Conservation (phyloP, 2,797 vertebrate species). For the Pterois miles region DNA sequence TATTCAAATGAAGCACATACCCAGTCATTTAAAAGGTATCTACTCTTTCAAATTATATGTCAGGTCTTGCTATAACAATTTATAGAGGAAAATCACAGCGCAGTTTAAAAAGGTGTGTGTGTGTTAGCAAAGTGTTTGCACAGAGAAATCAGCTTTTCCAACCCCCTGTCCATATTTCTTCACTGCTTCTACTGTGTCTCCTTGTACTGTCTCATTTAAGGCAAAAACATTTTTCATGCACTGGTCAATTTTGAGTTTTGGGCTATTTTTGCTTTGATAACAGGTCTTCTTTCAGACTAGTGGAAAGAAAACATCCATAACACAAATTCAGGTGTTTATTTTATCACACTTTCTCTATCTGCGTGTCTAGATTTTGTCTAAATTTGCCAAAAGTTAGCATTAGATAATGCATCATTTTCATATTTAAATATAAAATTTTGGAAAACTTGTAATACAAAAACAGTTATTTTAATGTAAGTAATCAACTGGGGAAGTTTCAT, state of each 20-base stretch:
- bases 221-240: not conserved
- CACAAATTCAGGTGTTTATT: no score
- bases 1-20: slow-evolving; percentile 45
- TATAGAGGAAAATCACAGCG: slow-evolving; percentile 6
- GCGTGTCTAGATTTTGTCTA: no score
- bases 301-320: no score
- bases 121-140: not conserved
- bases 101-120: slow-evolving; percentile 8
- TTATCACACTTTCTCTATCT: no score
- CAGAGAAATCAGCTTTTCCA: not conserved
- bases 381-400: no score
- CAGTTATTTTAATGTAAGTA: not conserved
- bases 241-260: not conserved
- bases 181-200: not conserved
- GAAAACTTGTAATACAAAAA: no score
- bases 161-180: not conserved
- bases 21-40: slow-evolving; percentile 30
- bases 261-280: not conserved
- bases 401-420: no score
- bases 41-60: slow-evolving; percentile 37
- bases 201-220: not conserved
- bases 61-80: slow-evolving; percentile 41
- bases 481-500: not conserved
- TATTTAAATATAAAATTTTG: no score
- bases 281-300: not conserved